Evolutionary conservation across 2,888 invertebrate genomes (phyloP), one percentile per base, ranked within the genome.

Genomic region (Drosophila silvestris): DNA sequence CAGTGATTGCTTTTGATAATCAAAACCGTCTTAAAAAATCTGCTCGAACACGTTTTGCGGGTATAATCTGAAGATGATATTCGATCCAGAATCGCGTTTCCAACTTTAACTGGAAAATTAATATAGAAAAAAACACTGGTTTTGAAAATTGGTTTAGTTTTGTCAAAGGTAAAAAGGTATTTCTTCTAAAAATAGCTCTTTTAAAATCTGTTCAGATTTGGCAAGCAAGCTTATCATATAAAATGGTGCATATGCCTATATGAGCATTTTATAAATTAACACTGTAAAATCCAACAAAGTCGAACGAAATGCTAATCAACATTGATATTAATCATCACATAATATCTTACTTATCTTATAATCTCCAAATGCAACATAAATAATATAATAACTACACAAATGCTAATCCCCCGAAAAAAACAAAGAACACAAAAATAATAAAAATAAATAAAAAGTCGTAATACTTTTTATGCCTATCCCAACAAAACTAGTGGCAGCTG

Each of bases 401-500:
- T 16, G 12, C 28, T 16, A 22, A 22, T 33, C 3, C 32, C 19
- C 32, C 6, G 19, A 12, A 51, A 6, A 26, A 52, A 52, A 52
- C 5, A 30, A 14, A 37, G 37, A 37, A 22, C 12, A 12, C 5
- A 6, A 47, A 28, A 28, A 19, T 28, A 28, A 51, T 16, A 51
- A 19, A n/a, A n/a, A n/a, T 32, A 53, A 33, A 53, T 52, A 22
- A 14, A 47, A 26, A 26, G 26, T 52, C 33, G 14, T 53, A 33
- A 53, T n/a, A 53, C 33, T 53, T 32, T 53, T 19, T 33, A 65
- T 37, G 44, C 22, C 53, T 22, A 26, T 5, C 14, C n/a, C 64
- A 54, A 67, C 37, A 22, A 63, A 74, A 59, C 51, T 59, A 44
- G 54, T 57, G 71, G 59, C 73, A 62, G 69, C 74, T 69, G 74